These are phyloP conservation scores for Listronotus bonariensis DNA, from an alignment of 1,140 invertebrate genomes.

Conservation along the genomic window DNA sequence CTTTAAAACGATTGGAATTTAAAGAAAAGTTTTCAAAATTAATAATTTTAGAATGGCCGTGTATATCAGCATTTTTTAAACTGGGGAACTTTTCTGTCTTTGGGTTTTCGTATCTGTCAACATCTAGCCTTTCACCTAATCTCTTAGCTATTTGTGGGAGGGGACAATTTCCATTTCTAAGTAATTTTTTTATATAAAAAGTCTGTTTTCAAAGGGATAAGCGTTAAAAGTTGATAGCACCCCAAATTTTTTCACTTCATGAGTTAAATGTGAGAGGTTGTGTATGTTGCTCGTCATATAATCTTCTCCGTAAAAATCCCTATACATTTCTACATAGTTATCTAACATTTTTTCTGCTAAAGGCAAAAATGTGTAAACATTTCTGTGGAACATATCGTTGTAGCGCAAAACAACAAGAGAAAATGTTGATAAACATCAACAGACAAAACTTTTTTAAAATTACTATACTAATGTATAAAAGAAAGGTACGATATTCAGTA, in stretches of 20 bases:
- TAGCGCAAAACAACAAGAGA: constrained; percentile 32
- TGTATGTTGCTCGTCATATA: constrained; percentile 26
- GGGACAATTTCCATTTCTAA: constrained; percentile 37
- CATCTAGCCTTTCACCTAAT: constrained; percentile 23
- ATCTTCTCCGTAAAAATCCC: constrained; percentile 2
- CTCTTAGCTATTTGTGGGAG: constrained; percentile 40
- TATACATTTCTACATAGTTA: no score
- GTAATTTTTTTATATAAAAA: constrained; percentile 38
- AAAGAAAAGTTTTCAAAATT: neutral
- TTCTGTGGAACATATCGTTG: constrained; percentile 30
- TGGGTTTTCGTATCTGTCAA: neutral
- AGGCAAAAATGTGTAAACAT: no score
- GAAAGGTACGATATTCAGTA: constrained; percentile 41
- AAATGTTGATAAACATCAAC: constrained; percentile 37
- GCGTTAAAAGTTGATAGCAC: constrained; percentile 37
- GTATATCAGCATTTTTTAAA: neutral
- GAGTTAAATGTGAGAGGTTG: constrained; percentile 36
- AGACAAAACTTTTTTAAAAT: constrained; percentile 39
- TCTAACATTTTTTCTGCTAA: no score
- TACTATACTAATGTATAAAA: constrained; percentile 38
- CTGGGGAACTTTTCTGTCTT: neutral
- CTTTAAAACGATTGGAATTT: neutral
- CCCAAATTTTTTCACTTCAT: constrained; percentile 43
- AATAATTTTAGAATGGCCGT: neutral
- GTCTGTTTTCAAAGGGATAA: constrained; percentile 44